Percentiles rank a stretch among this genome's conserved stretches.
Conservation (phyloP, 2,113 vertebrate species). For the Gambusia affinis region DNA sequence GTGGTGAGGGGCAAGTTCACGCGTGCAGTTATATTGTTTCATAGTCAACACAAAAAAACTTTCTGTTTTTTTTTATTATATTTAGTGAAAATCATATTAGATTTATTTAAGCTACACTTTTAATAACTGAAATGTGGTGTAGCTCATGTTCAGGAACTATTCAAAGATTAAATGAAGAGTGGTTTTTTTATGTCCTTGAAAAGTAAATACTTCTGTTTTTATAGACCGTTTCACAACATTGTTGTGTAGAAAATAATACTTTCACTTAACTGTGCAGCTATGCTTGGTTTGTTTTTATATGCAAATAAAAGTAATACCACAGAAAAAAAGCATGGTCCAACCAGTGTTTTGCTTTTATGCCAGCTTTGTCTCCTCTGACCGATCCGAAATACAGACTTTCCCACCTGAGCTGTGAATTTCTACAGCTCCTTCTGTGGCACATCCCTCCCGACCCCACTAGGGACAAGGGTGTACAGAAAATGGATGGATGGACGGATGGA, state of each 20-base stretch:
- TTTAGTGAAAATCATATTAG: constrained; percentile 5
- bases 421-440: too few relatives aligned
- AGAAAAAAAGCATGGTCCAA: not conserved
- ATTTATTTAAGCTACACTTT: constrained; percentile 54
- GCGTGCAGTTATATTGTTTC: constrained; percentile 15
- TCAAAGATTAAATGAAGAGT: constrained; percentile 28
- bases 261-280: constrained; percentile 54
- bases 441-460: too few relatives aligned
- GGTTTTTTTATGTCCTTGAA: not conserved
- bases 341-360: too few relatives aligned
- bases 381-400: too few relatives aligned
- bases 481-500: too few relatives aligned
- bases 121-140: constrained; percentile 8
- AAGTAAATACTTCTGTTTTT: constrained; percentile 8
- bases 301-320: constrained; percentile 67
- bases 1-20: constrained; percentile 16
- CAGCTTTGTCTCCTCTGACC: too few relatives aligned
- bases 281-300: constrained; percentile 59
- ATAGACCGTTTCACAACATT: constrained; percentile 17
- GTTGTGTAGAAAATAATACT: constrained; percentile 24
- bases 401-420: too few relatives aligned
- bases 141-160: not conserved
- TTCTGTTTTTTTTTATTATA: constrained; percentile 15
- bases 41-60: not conserved
- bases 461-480: too few relatives aligned